A percentile compares a stretch with the other conserved stretches of the same genome.
phyloP scores from a whole-genome alignment of 1,140 invertebrate genomes.

The Hesperophylax magnus region DNA sequence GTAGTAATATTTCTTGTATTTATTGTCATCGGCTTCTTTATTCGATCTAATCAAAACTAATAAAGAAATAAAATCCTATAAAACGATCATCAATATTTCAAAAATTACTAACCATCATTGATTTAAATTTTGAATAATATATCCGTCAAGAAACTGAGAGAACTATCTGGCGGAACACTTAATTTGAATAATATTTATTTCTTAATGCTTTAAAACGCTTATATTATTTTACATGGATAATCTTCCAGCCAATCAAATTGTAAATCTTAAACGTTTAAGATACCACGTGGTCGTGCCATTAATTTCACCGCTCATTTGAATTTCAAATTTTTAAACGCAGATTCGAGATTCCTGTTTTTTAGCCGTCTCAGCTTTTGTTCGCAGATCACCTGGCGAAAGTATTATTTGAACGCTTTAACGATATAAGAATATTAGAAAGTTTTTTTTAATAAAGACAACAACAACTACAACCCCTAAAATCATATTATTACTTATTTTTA shows the following conservation, averaged over 20 bases:
- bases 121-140: conserved; percentile 4
- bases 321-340: conserved; percentile 25
- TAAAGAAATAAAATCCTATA: neutral
- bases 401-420: neutral
- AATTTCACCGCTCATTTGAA: conserved; percentile 30
- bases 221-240: conserved; percentile 9
- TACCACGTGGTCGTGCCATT: conserved; percentile 41
- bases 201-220: conserved; percentile 5
- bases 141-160: neutral
- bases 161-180: neutral
- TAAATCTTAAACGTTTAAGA: conserved; percentile 42
- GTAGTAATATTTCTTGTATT: too few relatives aligned
- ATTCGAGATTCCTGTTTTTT: conserved; percentile 38
- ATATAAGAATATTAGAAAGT: too few relatives aligned
- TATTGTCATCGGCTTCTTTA: too few relatives aligned
- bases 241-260: conserved; percentile 37
- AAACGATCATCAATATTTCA: neutral
- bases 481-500: too few relatives aligned
- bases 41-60: too few relatives aligned
- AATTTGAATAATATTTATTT: conserved; percentile 21
- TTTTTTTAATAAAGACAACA: too few relatives aligned
- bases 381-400: neutral
- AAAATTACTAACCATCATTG: neutral
- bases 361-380: neutral
- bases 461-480: too few relatives aligned